Conservation (phyloP, 1,140 invertebrate species). For the Akabosia matsudoensis region DNA sequence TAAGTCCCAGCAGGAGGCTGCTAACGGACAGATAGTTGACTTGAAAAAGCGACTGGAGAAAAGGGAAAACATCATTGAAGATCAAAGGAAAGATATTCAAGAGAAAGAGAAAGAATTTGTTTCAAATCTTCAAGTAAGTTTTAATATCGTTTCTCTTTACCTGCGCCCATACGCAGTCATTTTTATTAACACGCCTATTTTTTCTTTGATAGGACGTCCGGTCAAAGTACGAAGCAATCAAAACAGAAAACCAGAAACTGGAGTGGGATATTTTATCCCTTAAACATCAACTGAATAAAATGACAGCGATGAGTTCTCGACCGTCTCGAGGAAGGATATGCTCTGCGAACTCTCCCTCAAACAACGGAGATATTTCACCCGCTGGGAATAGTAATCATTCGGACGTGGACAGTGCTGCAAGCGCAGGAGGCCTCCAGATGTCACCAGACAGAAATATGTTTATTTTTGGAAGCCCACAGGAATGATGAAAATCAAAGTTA, state of each 20-base stretch:
- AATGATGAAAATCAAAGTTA: too few relatives aligned
- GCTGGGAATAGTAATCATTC: slow-evolving; percentile 34
- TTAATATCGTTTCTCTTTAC: neutral
- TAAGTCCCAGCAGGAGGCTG: slow-evolving; percentile 54
- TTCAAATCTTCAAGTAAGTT: slow-evolving; percentile 54
- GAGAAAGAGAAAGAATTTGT: slow-evolving; percentile 57
- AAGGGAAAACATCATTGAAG: slow-evolving; percentile 55
- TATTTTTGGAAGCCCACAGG: slow-evolving; percentile 45
- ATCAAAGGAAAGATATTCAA: slow-evolving; percentile 56
- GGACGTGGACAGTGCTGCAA: slow-evolving; percentile 45
- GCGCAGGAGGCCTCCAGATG: slow-evolving; percentile 42
- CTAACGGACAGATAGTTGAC: slow-evolving; percentile 53
- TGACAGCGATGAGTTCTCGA: neutral
- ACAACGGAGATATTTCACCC: slow-evolving; percentile 29
- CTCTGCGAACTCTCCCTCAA: slow-evolving; percentile 30
- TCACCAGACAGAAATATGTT: slow-evolving; percentile 29
- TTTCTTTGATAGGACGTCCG: slow-evolving; percentile 60
- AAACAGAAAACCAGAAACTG: slow-evolving; percentile 63
- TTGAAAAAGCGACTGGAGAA: slow-evolving; percentile 54
- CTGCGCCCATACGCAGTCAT: too few relatives aligned
- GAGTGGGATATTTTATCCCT: slow-evolving; percentile 67
- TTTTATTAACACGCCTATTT: slow-evolving; percentile 9
- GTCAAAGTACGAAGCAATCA: slow-evolving; percentile 67
- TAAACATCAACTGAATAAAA: slow-evolving; percentile 54
- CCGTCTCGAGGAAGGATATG: slow-evolving; percentile 22